These are phyloP conservation scores for Pseudotriccus pelzelni DNA, from an alignment of 2,797 vertebrate species.

Conservation along the genomic window DNA sequence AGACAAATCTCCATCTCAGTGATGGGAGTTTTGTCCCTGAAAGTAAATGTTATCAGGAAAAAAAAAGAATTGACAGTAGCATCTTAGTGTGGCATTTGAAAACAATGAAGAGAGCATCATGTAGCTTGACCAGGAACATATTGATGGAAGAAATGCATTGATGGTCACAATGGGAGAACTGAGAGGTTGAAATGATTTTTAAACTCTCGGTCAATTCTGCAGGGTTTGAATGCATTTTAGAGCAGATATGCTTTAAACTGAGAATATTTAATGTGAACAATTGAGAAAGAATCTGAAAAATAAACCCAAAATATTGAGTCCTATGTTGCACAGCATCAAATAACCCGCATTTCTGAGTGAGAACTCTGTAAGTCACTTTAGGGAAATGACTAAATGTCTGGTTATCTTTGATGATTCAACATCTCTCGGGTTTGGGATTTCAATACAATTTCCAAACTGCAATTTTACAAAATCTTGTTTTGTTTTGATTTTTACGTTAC, in stretches of 20 bases:
- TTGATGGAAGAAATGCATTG: not conserved
- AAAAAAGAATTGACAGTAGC: not conserved
- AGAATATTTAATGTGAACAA: not conserved
- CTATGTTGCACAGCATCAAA: not conserved
- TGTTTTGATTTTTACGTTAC: not conserved
- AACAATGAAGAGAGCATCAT: not conserved
- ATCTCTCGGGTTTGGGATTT: not conserved
- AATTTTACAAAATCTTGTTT: not conserved
- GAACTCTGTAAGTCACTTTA: not conserved
- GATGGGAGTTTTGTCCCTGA: not conserved
- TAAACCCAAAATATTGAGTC: not conserved
- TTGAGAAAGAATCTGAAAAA: not conserved
- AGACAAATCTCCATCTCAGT: not conserved
- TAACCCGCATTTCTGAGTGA: not conserved
- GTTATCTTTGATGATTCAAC: not conserved
- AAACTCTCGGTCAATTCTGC: not conserved
- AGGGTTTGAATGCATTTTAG: not conserved
- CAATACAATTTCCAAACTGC: not conserved
- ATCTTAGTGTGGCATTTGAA: not conserved
- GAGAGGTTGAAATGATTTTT: not conserved
- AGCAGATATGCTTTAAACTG: not conserved
- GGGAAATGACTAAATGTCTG: not conserved
- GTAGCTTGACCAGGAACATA: not conserved
- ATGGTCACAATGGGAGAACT: not conserved
- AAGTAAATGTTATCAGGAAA: not conserved